Percentiles rank a stretch among this genome's conserved stretches.
These are phyloP conservation scores for Ips nitidus DNA, from an alignment of 1,140 invertebrate species.

Conservation along the genomic window DNA sequence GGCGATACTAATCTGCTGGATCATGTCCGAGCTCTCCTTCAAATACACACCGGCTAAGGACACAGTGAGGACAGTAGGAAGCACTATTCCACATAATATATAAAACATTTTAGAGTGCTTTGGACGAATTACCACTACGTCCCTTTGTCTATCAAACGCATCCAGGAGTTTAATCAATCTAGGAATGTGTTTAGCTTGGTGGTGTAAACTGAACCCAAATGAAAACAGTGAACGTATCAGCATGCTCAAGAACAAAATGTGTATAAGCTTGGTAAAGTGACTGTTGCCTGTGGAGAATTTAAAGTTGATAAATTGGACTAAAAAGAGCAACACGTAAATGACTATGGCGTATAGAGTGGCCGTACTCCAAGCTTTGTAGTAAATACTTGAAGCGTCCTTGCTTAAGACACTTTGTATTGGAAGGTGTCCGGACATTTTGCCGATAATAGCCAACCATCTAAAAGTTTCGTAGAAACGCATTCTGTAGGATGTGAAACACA, in stretches of 20 bases:
- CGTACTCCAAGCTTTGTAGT: constrained; percentile 9
- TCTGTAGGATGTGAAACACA: background rate
- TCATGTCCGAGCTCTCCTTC: background rate
- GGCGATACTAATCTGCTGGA: constrained; percentile 1
- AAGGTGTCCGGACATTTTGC: constrained; percentile 21
- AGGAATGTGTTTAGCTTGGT: background rate
- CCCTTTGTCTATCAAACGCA: constrained; percentile 1
- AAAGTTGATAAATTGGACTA: constrained; percentile 7
- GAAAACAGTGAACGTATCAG: constrained; percentile 2
- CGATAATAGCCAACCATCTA: constrained; percentile 9
- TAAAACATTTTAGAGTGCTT: background rate
- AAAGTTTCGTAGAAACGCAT: background rate
- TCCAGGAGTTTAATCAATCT: constrained; percentile 12
- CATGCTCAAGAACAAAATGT: constrained; percentile 3
- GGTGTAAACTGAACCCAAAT: constrained; percentile 8
- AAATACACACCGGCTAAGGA: background rate
- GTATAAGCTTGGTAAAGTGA: constrained; percentile 5
- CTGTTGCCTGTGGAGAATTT: background rate
- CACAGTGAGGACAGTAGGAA: background rate
- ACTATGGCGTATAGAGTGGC: constrained; percentile 8
- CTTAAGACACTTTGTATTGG: constrained; percentile 17
- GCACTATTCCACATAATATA: background rate
- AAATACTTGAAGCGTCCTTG: background rate
- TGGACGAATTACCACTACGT: background rate
- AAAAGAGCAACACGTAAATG: background rate